phyloP scores from a whole-genome alignment of 2,113 vertebrate genomes.

The Albula goreensis region DNA sequence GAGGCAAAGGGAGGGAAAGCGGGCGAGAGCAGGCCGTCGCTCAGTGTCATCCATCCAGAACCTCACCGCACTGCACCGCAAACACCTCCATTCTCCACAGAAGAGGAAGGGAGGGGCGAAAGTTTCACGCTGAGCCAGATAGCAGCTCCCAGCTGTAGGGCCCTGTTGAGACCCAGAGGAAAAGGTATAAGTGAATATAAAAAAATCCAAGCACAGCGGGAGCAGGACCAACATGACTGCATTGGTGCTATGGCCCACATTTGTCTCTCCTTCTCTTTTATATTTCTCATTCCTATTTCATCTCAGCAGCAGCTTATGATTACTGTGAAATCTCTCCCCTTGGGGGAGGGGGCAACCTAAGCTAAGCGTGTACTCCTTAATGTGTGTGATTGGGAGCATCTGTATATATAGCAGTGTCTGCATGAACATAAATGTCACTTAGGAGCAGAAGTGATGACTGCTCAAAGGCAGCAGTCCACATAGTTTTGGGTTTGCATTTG shows the following conservation, averaged over 20 bases:
- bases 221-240: slow-evolving; percentile 58
- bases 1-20: neutral
- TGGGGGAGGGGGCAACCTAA: no score
- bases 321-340: no score
- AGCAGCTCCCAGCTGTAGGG: slow-evolving; percentile 31
- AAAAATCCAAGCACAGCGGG: slow-evolving; percentile 54
- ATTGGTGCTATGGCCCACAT: slow-evolving; percentile 34
- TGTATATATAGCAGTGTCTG: no score
- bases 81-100: neutral
- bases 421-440: neutral
- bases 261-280: slow-evolving; percentile 33
- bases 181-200: slow-evolving; percentile 51
- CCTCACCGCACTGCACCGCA: neutral
- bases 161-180: slow-evolving; percentile 52
- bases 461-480: neutral
- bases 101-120: slow-evolving; percentile 22
- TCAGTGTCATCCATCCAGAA: neutral
- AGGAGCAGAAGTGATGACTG: neutral
- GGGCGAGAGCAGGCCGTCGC: slow-evolving; percentile 7
- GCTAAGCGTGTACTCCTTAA: no score
- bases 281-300: neutral
- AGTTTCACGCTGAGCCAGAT: slow-evolving; percentile 30
- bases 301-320: neutral
- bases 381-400: no score
- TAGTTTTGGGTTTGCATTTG: neutral